A percentile compares a stretch with the other conserved stretches of the same genome.
Evolutionary conservation across 2,113 vertebrate genomes (phyloP).

Genomic region (Nanger granti): DNA sequence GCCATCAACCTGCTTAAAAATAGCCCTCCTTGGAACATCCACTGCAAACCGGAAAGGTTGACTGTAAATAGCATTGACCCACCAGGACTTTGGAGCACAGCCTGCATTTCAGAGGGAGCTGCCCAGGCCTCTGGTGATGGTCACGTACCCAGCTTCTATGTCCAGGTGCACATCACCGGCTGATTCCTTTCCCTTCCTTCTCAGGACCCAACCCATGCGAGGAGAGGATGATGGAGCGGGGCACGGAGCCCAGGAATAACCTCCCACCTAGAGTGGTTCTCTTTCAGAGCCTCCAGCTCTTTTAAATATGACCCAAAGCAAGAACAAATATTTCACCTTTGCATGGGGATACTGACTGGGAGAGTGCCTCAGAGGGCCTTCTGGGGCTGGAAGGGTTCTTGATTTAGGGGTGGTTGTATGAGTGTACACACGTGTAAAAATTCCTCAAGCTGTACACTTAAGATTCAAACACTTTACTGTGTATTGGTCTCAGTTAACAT

Average conservation of each 20-base stretch:
- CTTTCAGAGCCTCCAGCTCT: neutral
- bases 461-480: neutral
- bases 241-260: neutral
- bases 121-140: neutral
- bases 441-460: neutral
- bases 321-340: neutral
- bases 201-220: neutral
- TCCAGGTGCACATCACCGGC: neutral
- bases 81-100: constrained; percentile 26
- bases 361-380: neutral
- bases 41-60: constrained; percentile 43
- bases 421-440: neutral
- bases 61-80: constrained; percentile 66
- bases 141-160: constrained; percentile 6
- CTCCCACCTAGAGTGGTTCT: neutral
- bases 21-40: constrained; percentile 51
- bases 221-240: neutral
- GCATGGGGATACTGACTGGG: neutral
- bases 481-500: neutral
- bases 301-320: neutral
- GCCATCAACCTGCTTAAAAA: constrained; percentile 64
- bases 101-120: constrained; percentile 2
- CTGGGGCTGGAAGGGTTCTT: neutral
- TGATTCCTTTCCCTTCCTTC: neutral
- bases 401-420: neutral